Evolutionary conservation across 2,797 vertebrate genomes (phyloP).

Genomic region (Pangasius sanitwongsei): DNA sequence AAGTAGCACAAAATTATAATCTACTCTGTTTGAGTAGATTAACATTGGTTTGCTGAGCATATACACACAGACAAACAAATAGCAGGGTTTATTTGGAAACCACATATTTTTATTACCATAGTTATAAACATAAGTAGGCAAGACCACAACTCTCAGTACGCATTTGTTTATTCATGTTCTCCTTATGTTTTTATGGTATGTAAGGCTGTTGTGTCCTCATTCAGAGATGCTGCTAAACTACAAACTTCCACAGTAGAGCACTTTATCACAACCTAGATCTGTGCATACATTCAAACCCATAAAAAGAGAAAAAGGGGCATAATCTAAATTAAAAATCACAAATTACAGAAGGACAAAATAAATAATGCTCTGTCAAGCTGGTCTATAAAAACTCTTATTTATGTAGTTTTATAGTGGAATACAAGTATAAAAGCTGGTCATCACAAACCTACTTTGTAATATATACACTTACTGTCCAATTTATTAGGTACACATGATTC

Average conservation of each 20-base stretch:
- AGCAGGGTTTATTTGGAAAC: constrained; percentile 1
- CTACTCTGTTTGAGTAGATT: neutral
- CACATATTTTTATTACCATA: neutral
- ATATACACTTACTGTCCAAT: neutral
- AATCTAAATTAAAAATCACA: neutral
- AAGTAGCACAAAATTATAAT: constrained; percentile 19
- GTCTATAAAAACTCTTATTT: neutral
- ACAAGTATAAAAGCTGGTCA: neutral
- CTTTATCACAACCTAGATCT: neutral
- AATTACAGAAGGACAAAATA: neutral
- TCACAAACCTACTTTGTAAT: neutral
- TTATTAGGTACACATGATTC: neutral
- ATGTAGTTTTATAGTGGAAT: neutral
- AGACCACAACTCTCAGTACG: neutral
- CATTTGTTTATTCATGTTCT: constrained; percentile 2
- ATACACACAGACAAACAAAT: neutral
- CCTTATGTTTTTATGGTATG: neutral
- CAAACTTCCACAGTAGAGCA: neutral
- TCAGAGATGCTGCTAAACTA: constrained; percentile 1
- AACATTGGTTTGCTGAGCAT: neutral
- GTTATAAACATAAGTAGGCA: neutral
- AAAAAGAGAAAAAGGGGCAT: neutral
- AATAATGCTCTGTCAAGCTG: neutral
- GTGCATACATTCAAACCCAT: neutral
- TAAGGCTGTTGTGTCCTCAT: neutral